A percentile compares a stretch with the other conserved stretches of the same genome.
phyloP scores from a whole-genome alignment of 64 coral and sea anemone species.

The Astreopora myriophthalma region DNA sequence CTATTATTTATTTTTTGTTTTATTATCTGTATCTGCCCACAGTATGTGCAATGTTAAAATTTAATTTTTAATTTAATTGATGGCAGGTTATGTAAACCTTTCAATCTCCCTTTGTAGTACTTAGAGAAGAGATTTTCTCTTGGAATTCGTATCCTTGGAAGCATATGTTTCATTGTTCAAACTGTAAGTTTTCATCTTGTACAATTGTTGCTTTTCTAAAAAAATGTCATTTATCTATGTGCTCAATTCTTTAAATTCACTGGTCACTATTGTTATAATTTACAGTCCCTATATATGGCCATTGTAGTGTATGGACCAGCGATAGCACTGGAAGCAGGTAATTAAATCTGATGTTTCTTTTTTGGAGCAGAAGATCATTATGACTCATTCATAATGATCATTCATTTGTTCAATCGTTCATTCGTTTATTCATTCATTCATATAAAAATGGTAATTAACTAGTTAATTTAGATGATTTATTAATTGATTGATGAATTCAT shows the following conservation, averaged over 20 bases:
- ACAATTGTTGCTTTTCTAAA: neutral
- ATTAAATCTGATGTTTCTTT: neutral
- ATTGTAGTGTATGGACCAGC: conserved; percentile 92
- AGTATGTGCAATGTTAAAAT: neutral
- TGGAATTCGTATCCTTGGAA: conserved; percentile 78
- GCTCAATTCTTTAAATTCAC: neutral
- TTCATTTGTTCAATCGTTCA: no score
- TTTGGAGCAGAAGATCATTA: neutral
- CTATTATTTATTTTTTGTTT: no score
- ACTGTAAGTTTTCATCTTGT: conserved; percentile 53
- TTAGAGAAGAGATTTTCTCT: conserved; percentile 91
- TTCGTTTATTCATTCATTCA: neutral
- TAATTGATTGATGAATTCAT: neutral
- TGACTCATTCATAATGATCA: neutral
- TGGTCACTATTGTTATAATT: no score
- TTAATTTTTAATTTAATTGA: neutral
- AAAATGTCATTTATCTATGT: neutral
- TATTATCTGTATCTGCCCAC: no score
- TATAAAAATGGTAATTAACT: no score
- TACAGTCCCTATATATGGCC: conserved; percentile 93
- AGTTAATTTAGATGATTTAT: neutral
- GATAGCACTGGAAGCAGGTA: conserved; percentile 87
- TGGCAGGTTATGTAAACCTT: neutral
- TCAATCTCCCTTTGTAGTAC: conserved; percentile 67
- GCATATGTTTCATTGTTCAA: conserved; percentile 83